Base-by-base conservation (phyloP, 1,140 invertebrate species). In the Copidosoma floridanum region DNA sequence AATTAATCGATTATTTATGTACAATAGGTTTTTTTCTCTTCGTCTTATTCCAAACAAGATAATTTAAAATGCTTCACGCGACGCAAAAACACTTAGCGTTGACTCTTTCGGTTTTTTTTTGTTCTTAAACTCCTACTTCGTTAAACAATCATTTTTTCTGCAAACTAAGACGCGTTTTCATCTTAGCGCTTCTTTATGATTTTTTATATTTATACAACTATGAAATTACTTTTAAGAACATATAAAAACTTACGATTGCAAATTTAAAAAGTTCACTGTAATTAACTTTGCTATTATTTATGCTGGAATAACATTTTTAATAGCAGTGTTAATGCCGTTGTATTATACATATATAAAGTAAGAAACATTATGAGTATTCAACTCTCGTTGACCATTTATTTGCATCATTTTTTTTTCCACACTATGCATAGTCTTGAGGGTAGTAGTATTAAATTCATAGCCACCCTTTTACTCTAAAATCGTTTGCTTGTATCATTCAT, bases 321-420 rank as follows among this genome's bases (percentile, higher is more conserved):
- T 66, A 67, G 56, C 63, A 58, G 54, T 65, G 73, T 70, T 70
- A 70, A 69, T 68, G 68, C 64, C 66, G 66, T 66, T 65, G 10
- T 60, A 61, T 65, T 73, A 69, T 66, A 58, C 43, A 67, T 73
- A 70, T 76, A 77, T 73, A 69, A 74, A 76, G 73, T 77, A 78
- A 72, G 74, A 78, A 77, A 78, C 72, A 74, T 68, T 69, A 65
- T 76, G 75, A 77, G 74, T 78, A 77, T 77, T 77, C 67, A 51
- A 68, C 69, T 75, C 65, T 65, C 57, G 37, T 57, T 70, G n/a
- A n/a, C n/a, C n/a, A n/a, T n/a, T n/a, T n/a, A n/a, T n/a, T n/a
- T n/a, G n/a, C n/a, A 61, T 62, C 67, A 10, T 7, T 8, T 38
- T 27, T 41, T 20, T 35, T 43, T 44, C 26, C 40, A 40, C 35